Evolutionary conservation across 2,888 invertebrate genomes (phyloP).

Genomic region (Stegana nigrithorax): DNA sequence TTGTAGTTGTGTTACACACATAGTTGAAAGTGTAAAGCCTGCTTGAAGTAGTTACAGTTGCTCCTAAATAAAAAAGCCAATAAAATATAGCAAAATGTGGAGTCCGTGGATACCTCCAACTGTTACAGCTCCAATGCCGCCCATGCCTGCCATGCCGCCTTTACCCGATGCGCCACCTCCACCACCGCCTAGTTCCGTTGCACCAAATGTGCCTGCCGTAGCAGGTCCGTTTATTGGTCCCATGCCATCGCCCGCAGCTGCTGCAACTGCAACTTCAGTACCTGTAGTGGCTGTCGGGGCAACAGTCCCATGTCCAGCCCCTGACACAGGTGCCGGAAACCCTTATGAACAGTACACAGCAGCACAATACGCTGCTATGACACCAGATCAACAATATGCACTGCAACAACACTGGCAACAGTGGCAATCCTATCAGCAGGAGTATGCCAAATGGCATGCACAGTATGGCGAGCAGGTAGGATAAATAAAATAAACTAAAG

Average conservation of each 20-base stretch:
- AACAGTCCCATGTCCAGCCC: conserved; percentile 22
- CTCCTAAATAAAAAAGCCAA: neutral
- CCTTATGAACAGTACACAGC: conserved; percentile 61
- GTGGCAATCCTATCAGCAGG: conserved; percentile 68
- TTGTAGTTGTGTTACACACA: too few relatives aligned
- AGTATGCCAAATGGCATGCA: conserved; percentile 68
- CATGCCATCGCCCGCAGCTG: conserved; percentile 22
- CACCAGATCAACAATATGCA: conserved; percentile 66
- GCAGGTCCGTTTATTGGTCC: conserved; percentile 50
- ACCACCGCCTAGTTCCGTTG: conserved; percentile 39
- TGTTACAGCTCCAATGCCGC: conserved; percentile 26
- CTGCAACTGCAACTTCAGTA: neutral
- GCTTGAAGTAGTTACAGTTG: neutral
- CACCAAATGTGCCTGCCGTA: conserved; percentile 19
- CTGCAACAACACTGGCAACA: conserved; percentile 68
- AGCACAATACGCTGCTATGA: conserved; percentile 65
- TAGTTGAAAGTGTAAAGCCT: too few relatives aligned
- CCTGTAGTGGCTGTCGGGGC: neutral
- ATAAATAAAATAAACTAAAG: conserved; percentile 4
- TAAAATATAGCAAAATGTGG: conserved; percentile 48
- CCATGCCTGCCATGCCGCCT: conserved; percentile 48
- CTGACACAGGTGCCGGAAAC: conserved; percentile 32
- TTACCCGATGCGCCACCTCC: conserved; percentile 52
- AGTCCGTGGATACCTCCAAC: conserved; percentile 56
- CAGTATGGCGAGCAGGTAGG: conserved; percentile 68